A percentile compares a stretch with the other conserved stretches of the same genome.
Conservation (phyloP, 2,113 vertebrate species). For the Oreotragus oreotragus region DNA sequence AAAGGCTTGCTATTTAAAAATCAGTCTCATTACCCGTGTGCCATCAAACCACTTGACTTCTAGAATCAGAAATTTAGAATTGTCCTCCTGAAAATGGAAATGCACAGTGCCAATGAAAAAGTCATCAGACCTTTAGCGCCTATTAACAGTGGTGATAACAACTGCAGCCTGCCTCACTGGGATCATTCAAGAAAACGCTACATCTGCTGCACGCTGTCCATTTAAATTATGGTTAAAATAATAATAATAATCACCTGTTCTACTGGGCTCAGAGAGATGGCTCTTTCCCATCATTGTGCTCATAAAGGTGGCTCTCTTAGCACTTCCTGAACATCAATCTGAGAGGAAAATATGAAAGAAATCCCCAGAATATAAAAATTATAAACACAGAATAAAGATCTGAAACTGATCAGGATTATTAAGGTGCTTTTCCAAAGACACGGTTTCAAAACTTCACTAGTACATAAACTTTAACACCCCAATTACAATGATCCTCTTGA, state of each 20-base stretch:
- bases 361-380: constrained; percentile 46
- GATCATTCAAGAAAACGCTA: neutral
- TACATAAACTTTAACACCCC: neutral
- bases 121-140: neutral
- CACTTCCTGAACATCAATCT: constrained; percentile 48
- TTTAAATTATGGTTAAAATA: neutral
- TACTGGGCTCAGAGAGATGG: constrained; percentile 13
- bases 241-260: neutral
- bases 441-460: constrained; percentile 23
- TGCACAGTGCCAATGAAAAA: neutral
- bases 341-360: constrained; percentile 55
- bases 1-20: neutral
- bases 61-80: constrained; percentile 22
- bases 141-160: neutral
- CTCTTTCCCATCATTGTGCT: constrained; percentile 43
- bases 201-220: neutral
- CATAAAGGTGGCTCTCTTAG: constrained; percentile 27
- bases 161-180: neutral
- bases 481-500: neutral
- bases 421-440: neutral
- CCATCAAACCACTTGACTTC: neutral
- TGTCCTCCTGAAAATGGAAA: constrained; percentile 12
- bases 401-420: constrained; percentile 44
- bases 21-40: neutral
- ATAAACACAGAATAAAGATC: constrained; percentile 38